Evolutionary conservation across 2,797 vertebrate genomes (phyloP).

Genomic region (Eulemur albifrons): DNA sequence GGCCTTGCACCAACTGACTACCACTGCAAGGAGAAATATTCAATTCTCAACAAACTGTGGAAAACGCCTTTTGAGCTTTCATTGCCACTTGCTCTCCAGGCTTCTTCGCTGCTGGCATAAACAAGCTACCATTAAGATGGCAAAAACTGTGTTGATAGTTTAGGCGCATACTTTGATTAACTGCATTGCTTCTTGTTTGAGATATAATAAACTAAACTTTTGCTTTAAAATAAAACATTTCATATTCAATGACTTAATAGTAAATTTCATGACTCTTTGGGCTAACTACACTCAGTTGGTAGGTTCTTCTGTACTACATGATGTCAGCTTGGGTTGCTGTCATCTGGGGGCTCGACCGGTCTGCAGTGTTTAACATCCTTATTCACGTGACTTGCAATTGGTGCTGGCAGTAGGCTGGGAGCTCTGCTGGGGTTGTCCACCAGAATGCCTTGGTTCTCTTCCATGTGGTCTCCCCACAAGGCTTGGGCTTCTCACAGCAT

Average conservation of each 20-base stretch:
- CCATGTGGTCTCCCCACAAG: neutral
- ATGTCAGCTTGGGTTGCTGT: neutral
- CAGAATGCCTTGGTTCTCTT: constrained; percentile 3
- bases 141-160: too few species aligned
- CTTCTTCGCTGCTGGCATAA: too few species aligned
- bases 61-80: too few species aligned
- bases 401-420: neutral
- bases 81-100: too few species aligned
- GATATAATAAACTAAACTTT: too few species aligned
- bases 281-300: neutral
- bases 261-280: neutral
- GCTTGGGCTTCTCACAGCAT: neutral
- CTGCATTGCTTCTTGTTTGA: too few species aligned
- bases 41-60: too few species aligned
- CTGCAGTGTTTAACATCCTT: neutral
- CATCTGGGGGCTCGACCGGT: neutral
- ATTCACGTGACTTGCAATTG: neutral
- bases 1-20: too few species aligned
- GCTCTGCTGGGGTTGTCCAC: neutral
- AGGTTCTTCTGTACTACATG: neutral
- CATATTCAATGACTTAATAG: neutral
- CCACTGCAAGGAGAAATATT: too few species aligned
- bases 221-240: too few species aligned
- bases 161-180: too few species aligned
- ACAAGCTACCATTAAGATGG: too few species aligned